phyloP scores from a whole-genome alignment of 2,888 invertebrate species.

The Aproaerema taeniolella region DNA sequence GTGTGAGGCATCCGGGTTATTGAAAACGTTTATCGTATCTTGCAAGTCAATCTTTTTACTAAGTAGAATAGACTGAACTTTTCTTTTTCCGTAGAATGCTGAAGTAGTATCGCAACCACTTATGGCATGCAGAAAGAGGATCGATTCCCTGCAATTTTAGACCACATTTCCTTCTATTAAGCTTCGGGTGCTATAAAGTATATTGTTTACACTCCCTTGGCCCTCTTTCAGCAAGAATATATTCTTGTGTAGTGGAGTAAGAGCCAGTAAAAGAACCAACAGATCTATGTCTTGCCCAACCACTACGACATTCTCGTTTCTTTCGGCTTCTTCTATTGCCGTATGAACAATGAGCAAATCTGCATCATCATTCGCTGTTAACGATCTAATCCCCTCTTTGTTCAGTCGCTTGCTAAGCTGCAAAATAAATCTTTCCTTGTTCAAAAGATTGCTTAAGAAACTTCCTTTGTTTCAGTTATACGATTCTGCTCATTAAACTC shows the following conservation, averaged over 20 bases:
- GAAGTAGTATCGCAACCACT: no score
- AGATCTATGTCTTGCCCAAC: conserved; percentile 15
- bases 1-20: conserved; percentile 7
- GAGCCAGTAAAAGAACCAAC: conserved; percentile 13
- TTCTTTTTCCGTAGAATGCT: no score
- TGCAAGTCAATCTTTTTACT: no score
- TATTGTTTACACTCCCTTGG: conserved; percentile 12
- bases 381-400: conserved; percentile 11
- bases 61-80: no score
- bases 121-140: no score
- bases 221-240: conserved; percentile 14
- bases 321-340: conserved; percentile 16
- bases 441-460: conserved; percentile 13
- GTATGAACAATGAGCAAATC: no score
- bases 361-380: conserved; percentile 13
- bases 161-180: conserved; percentile 14
- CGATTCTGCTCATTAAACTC: no score
- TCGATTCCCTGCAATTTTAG: no score
- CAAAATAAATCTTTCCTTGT: conserved; percentile 16
- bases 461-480: conserved; percentile 13
- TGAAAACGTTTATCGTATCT: no score
- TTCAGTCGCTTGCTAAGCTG: conserved; percentile 14
- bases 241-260: conserved; percentile 14
- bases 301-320: conserved; percentile 15
- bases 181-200: conserved; percentile 13